Conservation (phyloP, 2,888 invertebrate genomes). For the Sarcophaga subvicina region DNA sequence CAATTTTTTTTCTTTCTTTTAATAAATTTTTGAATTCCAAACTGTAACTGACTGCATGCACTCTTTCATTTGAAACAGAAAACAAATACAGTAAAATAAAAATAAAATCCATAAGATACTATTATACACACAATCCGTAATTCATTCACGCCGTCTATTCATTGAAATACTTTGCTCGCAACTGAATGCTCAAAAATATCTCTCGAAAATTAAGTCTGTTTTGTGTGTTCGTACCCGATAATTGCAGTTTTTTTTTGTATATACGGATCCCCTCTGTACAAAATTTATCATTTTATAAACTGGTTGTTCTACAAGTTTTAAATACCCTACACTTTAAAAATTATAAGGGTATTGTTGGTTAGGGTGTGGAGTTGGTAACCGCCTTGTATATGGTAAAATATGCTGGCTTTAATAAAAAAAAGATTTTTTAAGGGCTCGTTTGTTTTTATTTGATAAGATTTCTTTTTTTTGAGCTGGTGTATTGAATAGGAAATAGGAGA, state of each 20-base stretch:
- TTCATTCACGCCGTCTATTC: slow-evolving; percentile 50
- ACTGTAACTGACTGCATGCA: too few species aligned
- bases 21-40: background rate
- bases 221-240: slow-evolving; percentile 37
- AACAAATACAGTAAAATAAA: too few species aligned
- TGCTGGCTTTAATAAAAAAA: too few species aligned
- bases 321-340: background rate
- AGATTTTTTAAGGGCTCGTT: too few species aligned
- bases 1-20: background rate
- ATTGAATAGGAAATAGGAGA: too few species aligned
- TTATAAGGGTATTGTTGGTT: background rate
- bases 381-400: too few species aligned
- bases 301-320: slow-evolving; percentile 62
- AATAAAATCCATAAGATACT: too few species aligned
- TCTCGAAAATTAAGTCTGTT: slow-evolving; percentile 22
- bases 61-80: too few species aligned
- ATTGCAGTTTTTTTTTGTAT: slow-evolving; percentile 60
- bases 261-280: slow-evolving; percentile 50
- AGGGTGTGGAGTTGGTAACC: too few species aligned
- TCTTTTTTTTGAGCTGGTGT: too few species aligned
- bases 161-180: slow-evolving; percentile 53
- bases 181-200: slow-evolving; percentile 59
- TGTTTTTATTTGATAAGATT: too few species aligned
- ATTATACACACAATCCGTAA: slow-evolving; percentile 35
- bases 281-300: slow-evolving; percentile 39